Evolutionary conservation across 1,140 invertebrate species (phyloP), one percentile per base, ranked within the genome.

Genomic region (Drosophila ogumai): DNA sequence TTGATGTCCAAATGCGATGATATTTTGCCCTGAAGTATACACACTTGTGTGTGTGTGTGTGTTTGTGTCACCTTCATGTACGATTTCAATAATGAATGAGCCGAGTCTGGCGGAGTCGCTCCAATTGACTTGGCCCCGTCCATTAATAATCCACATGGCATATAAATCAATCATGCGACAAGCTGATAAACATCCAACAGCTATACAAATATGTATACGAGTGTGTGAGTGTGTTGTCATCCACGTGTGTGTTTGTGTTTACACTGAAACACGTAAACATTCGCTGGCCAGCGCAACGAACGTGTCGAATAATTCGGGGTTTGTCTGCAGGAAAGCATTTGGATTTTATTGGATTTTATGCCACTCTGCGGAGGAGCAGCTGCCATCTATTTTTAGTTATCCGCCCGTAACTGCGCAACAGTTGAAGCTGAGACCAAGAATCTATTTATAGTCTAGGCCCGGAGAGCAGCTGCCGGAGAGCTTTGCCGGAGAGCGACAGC

Each of bases 131-230:
- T 88, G 82, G 73, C 64, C 66, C 63, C 63, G 76, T 69, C 64
- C 82, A 78, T 85, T 81, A 85, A 86, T 86, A 85, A 86, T 85
- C 64, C 63, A 81, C 38, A 34, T 25, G 68, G 47, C 75, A 79
- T 57, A 88, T 88, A 88, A 88, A 88, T 88, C 84, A 88, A 88
- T 88, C 84, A 88, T 80, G 73, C 67, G 85, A 88, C 84, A 90
- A 84, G 80, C 84, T 74, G 80, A 90, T 88, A 90, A 84, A 82
- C 72, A 88, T 88, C 67, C 66, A 66, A 63, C 60, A 81, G 61
- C 61, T 54, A 58, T 15, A 60, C 71, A 80, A 54, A 81, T 71
- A 58, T 57, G 19, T 46, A 56, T 69, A 22, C 22, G 56, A 49
- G 31, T 28, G 46, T 34, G 28, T 54, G 17, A 36, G 10, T 19